Conservation (phyloP, 2,113 vertebrate species). For the Pachypanchax playfairii region DNA sequence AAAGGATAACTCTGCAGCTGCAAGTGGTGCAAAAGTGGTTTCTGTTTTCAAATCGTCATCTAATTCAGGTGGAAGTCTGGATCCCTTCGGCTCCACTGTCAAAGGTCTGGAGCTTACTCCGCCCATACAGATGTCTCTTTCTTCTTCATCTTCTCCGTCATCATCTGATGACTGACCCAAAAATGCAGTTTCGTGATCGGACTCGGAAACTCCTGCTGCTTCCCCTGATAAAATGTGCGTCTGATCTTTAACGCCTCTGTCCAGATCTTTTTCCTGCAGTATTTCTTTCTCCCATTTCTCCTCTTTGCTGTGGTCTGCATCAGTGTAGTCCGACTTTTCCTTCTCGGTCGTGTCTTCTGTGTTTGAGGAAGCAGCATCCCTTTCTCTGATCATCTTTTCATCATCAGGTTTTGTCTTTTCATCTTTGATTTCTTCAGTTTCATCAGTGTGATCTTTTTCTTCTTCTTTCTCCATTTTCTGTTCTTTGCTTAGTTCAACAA, state of each 20-base stretch:
- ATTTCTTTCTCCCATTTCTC: slow-evolving; percentile 75
- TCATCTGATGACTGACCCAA: slow-evolving; percentile 76
- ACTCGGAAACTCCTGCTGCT: slow-evolving; percentile 18
- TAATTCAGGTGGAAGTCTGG: slow-evolving; percentile 31
- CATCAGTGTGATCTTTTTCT: slow-evolving; percentile 67
- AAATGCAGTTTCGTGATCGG: slow-evolving; percentile 60
- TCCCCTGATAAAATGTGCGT: slow-evolving; percentile 26
- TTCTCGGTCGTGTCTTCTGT: slow-evolving; percentile 35
- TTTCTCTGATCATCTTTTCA: slow-evolving; percentile 22
- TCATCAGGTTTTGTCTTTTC: slow-evolving; percentile 43
- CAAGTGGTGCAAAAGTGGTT: slow-evolving; percentile 27
- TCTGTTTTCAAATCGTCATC: slow-evolving; percentile 49
- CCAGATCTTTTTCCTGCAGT: slow-evolving; percentile 68
- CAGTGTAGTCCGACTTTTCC: slow-evolving; percentile 41
- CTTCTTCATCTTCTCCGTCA: slow-evolving; percentile 74
- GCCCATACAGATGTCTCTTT: slow-evolving; percentile 70
- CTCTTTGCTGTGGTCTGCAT: slow-evolving; percentile 59
- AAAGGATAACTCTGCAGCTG: slow-evolving; percentile 42
- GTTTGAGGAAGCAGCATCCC: slow-evolving; percentile 15
- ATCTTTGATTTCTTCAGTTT: slow-evolving; percentile 50
- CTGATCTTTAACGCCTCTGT: slow-evolving; percentile 53
- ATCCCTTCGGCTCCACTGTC: slow-evolving; percentile 63
- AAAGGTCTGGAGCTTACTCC: slow-evolving; percentile 71
- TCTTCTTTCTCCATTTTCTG: slow-evolving; percentile 75
- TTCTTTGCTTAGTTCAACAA: slow-evolving; percentile 73